Evolutionary conservation across 2,888 invertebrate species (phyloP).

Genomic region (Alentia gelatinosa): DNA sequence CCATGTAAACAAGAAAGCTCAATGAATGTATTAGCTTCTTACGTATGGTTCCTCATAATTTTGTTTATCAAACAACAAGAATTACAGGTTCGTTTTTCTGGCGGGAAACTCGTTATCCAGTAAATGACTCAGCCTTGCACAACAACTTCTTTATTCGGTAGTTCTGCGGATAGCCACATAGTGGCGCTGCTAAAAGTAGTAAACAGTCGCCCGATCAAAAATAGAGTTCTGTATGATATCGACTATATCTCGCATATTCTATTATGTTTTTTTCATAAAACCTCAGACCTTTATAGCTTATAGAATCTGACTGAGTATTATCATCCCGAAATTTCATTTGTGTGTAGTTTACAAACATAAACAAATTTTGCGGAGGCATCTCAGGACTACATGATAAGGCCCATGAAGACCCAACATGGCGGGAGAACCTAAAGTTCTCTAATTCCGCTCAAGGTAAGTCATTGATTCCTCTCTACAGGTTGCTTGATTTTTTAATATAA

Average conservation of each 20-base stretch:
- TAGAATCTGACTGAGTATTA: too few species aligned
- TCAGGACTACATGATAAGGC: neutral
- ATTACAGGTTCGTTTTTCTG: neutral
- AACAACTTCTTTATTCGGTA: conserved; percentile 15
- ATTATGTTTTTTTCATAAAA: too few species aligned
- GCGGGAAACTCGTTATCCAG: conserved; percentile 19
- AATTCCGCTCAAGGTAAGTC: conserved; percentile 55
- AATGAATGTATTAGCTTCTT: too few species aligned
- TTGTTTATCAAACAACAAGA: too few species aligned
- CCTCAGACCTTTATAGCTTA: too few species aligned
- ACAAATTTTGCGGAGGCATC: neutral
- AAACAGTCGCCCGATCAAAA: neutral
- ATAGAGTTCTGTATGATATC: neutral
- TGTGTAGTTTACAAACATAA: neutral
- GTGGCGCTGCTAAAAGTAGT: neutral
- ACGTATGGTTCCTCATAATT: too few species aligned
- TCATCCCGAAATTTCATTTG: neutral
- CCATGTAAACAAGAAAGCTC: too few species aligned
- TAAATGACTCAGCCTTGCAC: neutral
- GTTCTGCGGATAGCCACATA: neutral
- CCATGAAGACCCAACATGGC: conserved; percentile 48
- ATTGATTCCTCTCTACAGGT: neutral
- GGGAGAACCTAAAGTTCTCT: conserved; percentile 50
- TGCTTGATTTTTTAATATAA: neutral
- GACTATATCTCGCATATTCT: neutral